These are phyloP conservation scores for Elegia similella DNA, from an alignment of 2,888 invertebrate genomes.

Conservation along the genomic window DNA sequence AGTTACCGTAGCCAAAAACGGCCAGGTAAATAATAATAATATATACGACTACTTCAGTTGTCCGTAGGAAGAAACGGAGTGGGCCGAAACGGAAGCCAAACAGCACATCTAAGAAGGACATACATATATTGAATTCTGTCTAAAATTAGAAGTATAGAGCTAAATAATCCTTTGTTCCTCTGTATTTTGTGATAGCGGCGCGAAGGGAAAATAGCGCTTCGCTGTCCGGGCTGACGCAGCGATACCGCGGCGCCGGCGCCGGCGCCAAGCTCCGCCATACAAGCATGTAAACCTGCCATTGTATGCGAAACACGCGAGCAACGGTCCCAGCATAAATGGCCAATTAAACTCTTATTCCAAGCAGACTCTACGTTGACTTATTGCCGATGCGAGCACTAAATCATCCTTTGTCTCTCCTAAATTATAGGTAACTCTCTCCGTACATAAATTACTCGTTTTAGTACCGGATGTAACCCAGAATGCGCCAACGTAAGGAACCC, in stretches of 20 bases:
- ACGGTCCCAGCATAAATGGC: slow-evolving; percentile 36
- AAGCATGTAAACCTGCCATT: slow-evolving; percentile 54
- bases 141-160: no score
- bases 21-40: no score
- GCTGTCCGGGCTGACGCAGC: slow-evolving; percentile 39
- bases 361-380: slow-evolving; percentile 17
- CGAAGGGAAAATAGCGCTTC: not conserved
- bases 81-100: no score
- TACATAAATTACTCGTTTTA: slow-evolving; percentile 4
- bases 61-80: no score
- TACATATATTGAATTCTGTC: no score
- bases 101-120: no score
- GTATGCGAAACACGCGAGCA: slow-evolving; percentile 47
- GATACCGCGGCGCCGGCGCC: slow-evolving; percentile 56
- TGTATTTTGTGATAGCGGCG: not conserved
- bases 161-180: no score
- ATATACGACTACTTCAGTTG: no score
- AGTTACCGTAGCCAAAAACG: no score
- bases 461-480: slow-evolving; percentile 5
- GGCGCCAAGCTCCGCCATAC: slow-evolving; percentile 46
- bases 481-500: not conserved
- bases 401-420: not conserved
- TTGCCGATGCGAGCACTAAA: slow-evolving; percentile 1
- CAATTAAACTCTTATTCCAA: slow-evolving; percentile 35
- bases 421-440: not conserved